Conservation (phyloP, 2,888 invertebrate genomes). For the Ectropis crepuscularia region DNA sequence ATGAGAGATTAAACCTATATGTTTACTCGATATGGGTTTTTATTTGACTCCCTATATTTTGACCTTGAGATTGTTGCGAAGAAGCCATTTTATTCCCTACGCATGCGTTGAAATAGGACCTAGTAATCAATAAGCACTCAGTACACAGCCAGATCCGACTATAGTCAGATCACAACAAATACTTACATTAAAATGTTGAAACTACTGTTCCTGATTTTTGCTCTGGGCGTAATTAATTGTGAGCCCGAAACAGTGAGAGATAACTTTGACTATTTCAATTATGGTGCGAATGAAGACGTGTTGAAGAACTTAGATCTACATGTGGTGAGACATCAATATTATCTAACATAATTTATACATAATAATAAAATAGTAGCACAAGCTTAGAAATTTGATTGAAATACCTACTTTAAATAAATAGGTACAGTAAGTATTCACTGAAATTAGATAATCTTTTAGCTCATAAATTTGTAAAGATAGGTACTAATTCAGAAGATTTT, state of each 20-base stretch:
- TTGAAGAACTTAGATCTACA: slow-evolving; percentile 73
- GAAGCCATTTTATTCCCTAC: slow-evolving; percentile 52
- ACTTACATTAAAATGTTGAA: slow-evolving; percentile 61
- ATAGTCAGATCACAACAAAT: slow-evolving; percentile 65
- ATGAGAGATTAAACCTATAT: slow-evolving; percentile 68
- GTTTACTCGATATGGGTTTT: slow-evolving; percentile 58
- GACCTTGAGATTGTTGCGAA: slow-evolving; percentile 60
- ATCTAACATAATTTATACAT: no score
- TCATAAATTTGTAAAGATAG: no score
- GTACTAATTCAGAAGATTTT: no score
- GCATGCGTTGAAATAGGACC: slow-evolving; percentile 67
- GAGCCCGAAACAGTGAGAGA: slow-evolving; percentile 80
- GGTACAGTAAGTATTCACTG: no score
- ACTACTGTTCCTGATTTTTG: slow-evolving; percentile 55
- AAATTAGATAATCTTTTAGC: no score
- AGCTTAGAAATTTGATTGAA: no score
- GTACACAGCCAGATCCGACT: slow-evolving; percentile 55
- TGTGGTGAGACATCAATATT: slow-evolving; percentile 55
- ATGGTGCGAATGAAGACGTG: slow-evolving; percentile 72
- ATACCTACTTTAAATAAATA: no score
- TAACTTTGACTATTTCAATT: slow-evolving; percentile 77
- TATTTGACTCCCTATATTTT: slow-evolving; percentile 51
- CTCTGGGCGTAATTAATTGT: slow-evolving; percentile 59
- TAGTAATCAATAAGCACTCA: slow-evolving; percentile 70
- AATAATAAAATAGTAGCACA: no score